Conservation (phyloP, 2,888 invertebrate genomes). For the Petrolisthes manimaculis region DNA sequence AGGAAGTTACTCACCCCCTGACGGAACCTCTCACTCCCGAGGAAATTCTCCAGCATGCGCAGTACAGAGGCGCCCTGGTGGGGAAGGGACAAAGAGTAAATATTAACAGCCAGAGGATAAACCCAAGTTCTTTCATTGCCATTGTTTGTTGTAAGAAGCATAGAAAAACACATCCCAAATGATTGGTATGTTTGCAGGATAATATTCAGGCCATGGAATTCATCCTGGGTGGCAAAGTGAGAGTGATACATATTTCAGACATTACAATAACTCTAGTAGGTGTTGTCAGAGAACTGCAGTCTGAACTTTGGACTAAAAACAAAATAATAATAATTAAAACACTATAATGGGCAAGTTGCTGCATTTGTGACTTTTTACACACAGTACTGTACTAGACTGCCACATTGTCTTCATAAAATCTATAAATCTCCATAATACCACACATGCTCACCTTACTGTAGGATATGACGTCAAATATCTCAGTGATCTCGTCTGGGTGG, state of each 20-base stretch:
- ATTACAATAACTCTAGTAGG: too few species aligned
- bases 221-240: too few species aligned
- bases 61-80: slow-evolving; percentile 85
- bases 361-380: background rate
- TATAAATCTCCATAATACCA: background rate
- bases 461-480: slow-evolving; percentile 90
- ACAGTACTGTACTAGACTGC: background rate
- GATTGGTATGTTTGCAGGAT: too few species aligned
- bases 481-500: slow-evolving; percentile 90
- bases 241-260: too few species aligned
- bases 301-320: too few species aligned
- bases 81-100: too few species aligned
- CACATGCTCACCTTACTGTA: slow-evolving; percentile 83
- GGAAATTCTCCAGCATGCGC: slow-evolving; percentile 88
- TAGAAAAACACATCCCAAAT: too few species aligned
- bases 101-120: too few species aligned
- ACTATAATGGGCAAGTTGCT: background rate
- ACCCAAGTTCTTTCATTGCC: too few species aligned
- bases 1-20: slow-evolving; percentile 82
- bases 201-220: too few species aligned
- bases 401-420: background rate
- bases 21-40: slow-evolving; percentile 80
- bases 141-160: too few species aligned
- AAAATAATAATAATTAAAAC: background rate
- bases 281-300: too few species aligned